Base-by-base conservation (phyloP, 2,113 vertebrate species). In the Neogale vison region DNA sequence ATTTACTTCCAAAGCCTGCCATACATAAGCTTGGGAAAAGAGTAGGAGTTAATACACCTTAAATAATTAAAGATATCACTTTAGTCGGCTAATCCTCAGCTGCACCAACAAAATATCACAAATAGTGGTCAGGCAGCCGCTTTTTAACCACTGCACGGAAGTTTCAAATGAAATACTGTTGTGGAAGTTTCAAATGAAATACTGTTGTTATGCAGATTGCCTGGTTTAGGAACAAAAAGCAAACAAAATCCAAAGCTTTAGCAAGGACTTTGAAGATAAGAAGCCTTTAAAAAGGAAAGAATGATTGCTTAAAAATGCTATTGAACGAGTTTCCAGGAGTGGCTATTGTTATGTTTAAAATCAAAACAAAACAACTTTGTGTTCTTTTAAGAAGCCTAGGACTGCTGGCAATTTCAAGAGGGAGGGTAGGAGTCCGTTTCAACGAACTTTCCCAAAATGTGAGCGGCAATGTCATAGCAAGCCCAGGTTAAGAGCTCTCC, bases 211-310 rank as follows among this genome's bases (percentile, higher is more conserved):
- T 36, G 67, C 80, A 97, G 72, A 92, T 74, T 57, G 23, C 4
- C 52, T 84, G 24, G 79, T 7, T 97, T 92, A 89, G 93, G 92
- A 93, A 91, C 55, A 91, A 61, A 91, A 96, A 85, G 65, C 67
- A 96, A 96, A 96, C 83, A 96, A 95, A 97, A 76, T 67, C 57
- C 77, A 76, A 67, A 97, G 77, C 79, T 92, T 95, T 91, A 72
- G 88, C 67, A 34, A 80, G 36, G 17, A 87, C 77, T 98, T 97
- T 94, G 93, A 97, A 95, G 91, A 94, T 96, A 82, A 94, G 90
- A 92, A 71, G 26, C 63, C 50, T 97, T 95, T 80, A 59, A 71
- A 90, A 91, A 90, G n/a, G 14, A 89, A 52, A 26, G 80, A 65
- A 63, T 89, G 57, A 91, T 83, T 96, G 34, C 85, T 94, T 71